Evolutionary conservation across 2,113 vertebrate species (phyloP).

Genomic region (Gallinago undulata): DNA sequence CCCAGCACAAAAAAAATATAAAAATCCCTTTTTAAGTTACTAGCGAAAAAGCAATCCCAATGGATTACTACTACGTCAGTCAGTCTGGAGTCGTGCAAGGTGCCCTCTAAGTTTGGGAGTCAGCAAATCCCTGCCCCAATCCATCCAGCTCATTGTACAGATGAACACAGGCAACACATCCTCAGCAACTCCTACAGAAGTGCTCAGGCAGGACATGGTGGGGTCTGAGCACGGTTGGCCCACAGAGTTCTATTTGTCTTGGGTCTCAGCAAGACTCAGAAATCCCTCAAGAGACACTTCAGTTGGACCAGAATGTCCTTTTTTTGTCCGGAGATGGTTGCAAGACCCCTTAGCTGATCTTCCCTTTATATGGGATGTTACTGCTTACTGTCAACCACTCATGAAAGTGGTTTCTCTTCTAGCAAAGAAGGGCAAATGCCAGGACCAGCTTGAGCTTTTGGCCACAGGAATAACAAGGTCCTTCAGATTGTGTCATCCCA

Average conservation of each 20-base stretch:
- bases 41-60: neutral
- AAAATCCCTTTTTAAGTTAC: neutral
- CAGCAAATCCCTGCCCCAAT: neutral
- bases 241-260: neutral
- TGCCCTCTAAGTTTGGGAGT: neutral
- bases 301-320: neutral
- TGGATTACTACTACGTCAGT: neutral
- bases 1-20: neutral
- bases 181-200: neutral
- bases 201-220: neutral
- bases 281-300: neutral
- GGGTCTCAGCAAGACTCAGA: neutral
- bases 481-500: neutral
- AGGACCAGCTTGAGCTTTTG: neutral
- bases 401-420: neutral
- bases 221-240: neutral
- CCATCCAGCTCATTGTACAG: neutral
- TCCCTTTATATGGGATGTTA: neutral
- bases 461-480: neutral
- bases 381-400: accelerated
- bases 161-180: neutral
- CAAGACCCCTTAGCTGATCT: neutral
- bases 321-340: neutral
- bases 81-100: neutral
- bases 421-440: neutral